A percentile compares a stretch with the other conserved stretches of the same genome.
phyloP scores from a whole-genome alignment of 2,113 vertebrate species.

The Leptodactylus fuscus region DNA sequence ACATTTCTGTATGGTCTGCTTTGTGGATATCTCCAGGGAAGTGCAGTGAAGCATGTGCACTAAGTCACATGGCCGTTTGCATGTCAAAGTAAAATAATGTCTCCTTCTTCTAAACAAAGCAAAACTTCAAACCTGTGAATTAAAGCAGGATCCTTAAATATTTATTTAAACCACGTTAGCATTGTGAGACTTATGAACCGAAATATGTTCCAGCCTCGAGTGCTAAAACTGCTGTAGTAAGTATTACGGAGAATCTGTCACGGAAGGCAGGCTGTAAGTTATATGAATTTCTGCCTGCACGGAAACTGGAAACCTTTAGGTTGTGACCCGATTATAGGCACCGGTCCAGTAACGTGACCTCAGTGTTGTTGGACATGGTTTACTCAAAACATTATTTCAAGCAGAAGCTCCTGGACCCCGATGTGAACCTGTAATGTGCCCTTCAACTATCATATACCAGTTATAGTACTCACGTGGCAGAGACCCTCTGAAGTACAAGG shows the following conservation, averaged over 20 bases:
- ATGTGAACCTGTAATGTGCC: neutral
- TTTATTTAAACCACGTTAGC: conserved; percentile 24
- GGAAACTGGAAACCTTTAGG: neutral
- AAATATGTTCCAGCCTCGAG: neutral
- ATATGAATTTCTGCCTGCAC: neutral
- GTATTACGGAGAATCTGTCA: neutral
- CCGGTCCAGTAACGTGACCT: neutral
- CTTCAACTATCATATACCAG: neutral
- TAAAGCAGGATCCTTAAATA: conserved; percentile 40
- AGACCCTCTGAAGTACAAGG: neutral
- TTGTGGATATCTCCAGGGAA: neutral
- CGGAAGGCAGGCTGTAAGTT: neutral
- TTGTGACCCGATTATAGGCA: neutral
- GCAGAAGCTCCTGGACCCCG: neutral
- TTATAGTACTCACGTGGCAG: neutral
- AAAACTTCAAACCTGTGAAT: conserved; percentile 36
- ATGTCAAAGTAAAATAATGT: conserved; percentile 15
- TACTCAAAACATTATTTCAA: neutral
- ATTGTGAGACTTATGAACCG: conserved; percentile 11
- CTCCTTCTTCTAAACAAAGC: conserved; percentile 11
- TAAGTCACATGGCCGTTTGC: neutral
- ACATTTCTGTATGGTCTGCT: neutral
- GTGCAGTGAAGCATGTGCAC: conserved; percentile 5
- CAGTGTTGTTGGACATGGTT: neutral
- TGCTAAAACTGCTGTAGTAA: neutral